phyloP scores from a whole-genome alignment of 2,888 invertebrate species.

The Cryptophagus acutangulus region DNA sequence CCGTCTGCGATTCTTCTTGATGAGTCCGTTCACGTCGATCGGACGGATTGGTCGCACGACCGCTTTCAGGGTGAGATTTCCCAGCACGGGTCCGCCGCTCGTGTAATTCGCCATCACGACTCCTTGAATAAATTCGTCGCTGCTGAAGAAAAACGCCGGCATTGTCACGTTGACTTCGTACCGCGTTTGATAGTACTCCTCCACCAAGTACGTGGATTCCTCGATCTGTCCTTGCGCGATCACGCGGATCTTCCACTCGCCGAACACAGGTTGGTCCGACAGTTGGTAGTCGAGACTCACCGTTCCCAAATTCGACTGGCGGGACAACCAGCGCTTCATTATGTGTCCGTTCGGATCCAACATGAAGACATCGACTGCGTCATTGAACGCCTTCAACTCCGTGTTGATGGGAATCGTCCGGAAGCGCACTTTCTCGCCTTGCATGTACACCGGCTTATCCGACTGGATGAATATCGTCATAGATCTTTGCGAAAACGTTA shows the following conservation, averaged over 20 bases:
- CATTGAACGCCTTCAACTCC: slow-evolving; percentile 84
- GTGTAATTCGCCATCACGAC: slow-evolving; percentile 93
- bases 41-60: slow-evolving; percentile 65
- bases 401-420: slow-evolving; percentile 90
- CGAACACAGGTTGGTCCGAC: slow-evolving; percentile 87
- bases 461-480: slow-evolving; percentile 95
- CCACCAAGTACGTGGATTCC: slow-evolving; percentile 79
- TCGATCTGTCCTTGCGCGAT: slow-evolving; percentile 85
- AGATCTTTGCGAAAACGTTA: slow-evolving; percentile 82
- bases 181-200: slow-evolving; percentile 92
- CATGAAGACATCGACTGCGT: slow-evolving; percentile 88
- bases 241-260: slow-evolving; percentile 86
- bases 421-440: slow-evolving; percentile 83
- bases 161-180: slow-evolving; percentile 95
- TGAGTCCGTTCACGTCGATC: slow-evolving; percentile 29
- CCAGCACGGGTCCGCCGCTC: slow-evolving; percentile 83
- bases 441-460: slow-evolving; percentile 93
- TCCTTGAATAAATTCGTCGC: slow-evolving; percentile 78
- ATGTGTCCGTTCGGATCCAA: slow-evolving; percentile 83
- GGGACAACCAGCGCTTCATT: slow-evolving; percentile 87
- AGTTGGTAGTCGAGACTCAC: slow-evolving; percentile 88
- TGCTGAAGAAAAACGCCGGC: slow-evolving; percentile 89
- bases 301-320: slow-evolving; percentile 88
- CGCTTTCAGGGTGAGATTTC: slow-evolving; percentile 83
- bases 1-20: slow-evolving; percentile 26